A percentile compares a stretch with the other conserved stretches of the same genome.
phyloP scores from a whole-genome alignment of 2,113 vertebrate genomes.

The Burhinus oedicnemus region DNA sequence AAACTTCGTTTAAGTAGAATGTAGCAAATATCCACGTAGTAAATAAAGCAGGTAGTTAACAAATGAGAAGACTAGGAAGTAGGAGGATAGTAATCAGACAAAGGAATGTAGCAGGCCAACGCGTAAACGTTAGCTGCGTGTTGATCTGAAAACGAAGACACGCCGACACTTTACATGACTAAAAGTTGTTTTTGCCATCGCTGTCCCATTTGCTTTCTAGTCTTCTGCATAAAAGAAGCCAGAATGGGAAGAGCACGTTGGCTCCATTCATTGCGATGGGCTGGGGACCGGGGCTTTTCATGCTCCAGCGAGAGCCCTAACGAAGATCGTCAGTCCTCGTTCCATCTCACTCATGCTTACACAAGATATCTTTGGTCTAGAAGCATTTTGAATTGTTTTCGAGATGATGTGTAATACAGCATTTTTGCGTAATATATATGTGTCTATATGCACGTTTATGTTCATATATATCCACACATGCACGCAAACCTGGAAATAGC shows the following conservation, averaged over 20 bases:
- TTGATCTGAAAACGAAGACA: not conserved
- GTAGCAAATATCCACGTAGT: not conserved
- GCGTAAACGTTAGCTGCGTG: not conserved
- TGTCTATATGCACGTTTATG: not conserved
- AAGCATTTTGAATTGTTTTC: not conserved
- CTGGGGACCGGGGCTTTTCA: not conserved
- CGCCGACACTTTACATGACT: not conserved
- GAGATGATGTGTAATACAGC: not conserved
- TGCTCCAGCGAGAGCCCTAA: not conserved
- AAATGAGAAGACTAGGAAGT: not conserved
- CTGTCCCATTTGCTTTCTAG: not conserved
- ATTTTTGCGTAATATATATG: not conserved
- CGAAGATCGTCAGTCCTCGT: not conserved
- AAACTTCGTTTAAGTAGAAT: not conserved
- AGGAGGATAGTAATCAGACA: not conserved
- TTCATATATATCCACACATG: not conserved
- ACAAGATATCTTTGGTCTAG: not conserved
- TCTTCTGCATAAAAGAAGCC: not conserved
- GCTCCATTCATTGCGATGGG: not conserved
- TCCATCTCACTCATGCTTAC: not conserved
- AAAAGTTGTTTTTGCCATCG: conserved; percentile 24
- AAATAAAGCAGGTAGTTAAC: not conserved
- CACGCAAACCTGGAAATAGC: not conserved
- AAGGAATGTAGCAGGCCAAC: not conserved
- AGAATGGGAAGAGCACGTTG: not conserved